A percentile compares a stretch with the other conserved stretches of the same genome.
These are phyloP conservation scores for Nesogale talazaci DNA, from an alignment of 2,113 vertebrate genomes.

Conservation along the genomic window DNA sequence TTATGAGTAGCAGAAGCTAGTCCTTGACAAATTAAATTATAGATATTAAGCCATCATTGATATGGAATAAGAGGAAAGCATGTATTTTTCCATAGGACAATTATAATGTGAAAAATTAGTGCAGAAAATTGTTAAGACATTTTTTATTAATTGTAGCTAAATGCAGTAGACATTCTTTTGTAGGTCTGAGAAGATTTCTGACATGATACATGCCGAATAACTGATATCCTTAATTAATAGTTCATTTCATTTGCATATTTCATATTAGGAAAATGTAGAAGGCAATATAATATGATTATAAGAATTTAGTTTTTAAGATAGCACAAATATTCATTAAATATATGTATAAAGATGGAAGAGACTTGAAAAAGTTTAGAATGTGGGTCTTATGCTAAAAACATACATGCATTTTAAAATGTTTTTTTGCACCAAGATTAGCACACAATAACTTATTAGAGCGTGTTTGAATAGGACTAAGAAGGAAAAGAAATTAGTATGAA, in stretches of 20 bases:
- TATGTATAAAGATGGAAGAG: not conserved
- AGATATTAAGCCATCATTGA: not conserved
- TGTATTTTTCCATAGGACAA: not conserved
- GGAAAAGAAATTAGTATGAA: no score
- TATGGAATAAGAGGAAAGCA: not conserved
- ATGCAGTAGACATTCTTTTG: not conserved
- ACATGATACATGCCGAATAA: not conserved
- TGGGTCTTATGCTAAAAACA: no score
- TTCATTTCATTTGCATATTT: not conserved
- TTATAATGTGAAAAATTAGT: constrained; percentile 17
- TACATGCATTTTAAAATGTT: no score
- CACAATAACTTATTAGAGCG: no score
- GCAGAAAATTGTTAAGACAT: not conserved
- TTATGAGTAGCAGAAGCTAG: not conserved
- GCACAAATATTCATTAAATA: not conserved
- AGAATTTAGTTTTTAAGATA: not conserved
- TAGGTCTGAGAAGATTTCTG: not conserved
- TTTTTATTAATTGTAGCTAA: not conserved
- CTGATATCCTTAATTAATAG: not conserved
- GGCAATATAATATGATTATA: not conserved
- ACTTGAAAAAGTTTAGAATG: no score
- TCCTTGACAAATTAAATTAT: constrained; percentile 31
- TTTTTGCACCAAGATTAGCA: no score
- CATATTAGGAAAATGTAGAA: not conserved
- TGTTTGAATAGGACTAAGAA: no score